A percentile compares a stretch with the other conserved stretches of the same genome.
Evolutionary conservation across 2,797 vertebrate genomes (phyloP).

Genomic region (Parauchenoglanis ngamensis): DNA sequence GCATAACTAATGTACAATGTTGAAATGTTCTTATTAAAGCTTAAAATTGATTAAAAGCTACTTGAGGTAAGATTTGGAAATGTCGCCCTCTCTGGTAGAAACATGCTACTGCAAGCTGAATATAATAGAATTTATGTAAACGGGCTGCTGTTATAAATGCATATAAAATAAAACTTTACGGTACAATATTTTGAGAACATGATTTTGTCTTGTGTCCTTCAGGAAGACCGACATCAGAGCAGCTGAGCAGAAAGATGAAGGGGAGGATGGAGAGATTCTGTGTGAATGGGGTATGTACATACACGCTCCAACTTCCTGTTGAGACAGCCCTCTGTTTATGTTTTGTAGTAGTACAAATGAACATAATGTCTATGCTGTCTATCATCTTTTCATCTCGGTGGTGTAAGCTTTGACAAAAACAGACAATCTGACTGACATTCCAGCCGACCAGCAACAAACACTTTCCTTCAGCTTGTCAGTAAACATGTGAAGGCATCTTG

Average conservation of each 20-base stretch:
- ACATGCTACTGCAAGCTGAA: not conserved
- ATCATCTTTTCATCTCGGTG: not conserved
- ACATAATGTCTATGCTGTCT: not conserved
- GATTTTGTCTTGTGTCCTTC: conserved; percentile 34
- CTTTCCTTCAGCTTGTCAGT: not conserved
- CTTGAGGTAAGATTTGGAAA: not conserved
- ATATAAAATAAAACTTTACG: no score
- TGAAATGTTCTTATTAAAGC: not conserved
- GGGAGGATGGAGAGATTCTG: conserved; percentile 41
- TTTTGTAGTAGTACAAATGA: not conserved
- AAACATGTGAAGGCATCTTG: not conserved
- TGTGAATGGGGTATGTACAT: conserved; percentile 53
- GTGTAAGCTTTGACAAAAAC: not conserved
- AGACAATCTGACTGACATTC: not conserved
- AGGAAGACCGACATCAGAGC: conserved; percentile 51
- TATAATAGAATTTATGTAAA: not conserved
- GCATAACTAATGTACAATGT: not conserved
- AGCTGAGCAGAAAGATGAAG: conserved; percentile 44
- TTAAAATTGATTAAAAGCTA: not conserved
- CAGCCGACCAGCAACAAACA: not conserved
- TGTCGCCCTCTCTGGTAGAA: not conserved
- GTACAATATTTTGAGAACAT: not conserved
- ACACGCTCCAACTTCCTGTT: not conserved
- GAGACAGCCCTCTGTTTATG: no score
- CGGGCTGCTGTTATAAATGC: not conserved